Evolutionary conservation across 2,113 vertebrate species (phyloP).

Genomic region (Coptodon bakossiorum): DNA sequence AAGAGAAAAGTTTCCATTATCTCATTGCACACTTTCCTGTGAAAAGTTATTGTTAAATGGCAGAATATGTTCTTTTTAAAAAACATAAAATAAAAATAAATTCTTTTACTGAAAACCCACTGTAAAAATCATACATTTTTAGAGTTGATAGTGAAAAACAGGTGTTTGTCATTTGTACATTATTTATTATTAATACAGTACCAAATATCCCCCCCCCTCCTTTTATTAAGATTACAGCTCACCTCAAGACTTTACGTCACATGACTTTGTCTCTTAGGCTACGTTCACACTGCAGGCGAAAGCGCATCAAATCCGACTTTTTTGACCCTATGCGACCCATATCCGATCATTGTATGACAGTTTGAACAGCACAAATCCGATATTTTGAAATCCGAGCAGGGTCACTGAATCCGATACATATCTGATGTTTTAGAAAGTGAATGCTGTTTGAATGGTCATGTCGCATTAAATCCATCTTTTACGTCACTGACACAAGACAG

Average conservation of each 20-base stretch:
- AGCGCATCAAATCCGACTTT: not conserved
- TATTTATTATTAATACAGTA: not conserved
- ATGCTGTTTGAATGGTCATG: no score
- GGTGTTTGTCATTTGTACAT: not conserved
- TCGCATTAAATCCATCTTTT: no score
- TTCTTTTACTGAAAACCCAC: not conserved
- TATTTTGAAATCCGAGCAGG: no score
- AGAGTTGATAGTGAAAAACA: not conserved
- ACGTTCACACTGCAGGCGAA: not conserved
- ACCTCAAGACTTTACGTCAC: not conserved
- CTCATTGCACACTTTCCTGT: not conserved
- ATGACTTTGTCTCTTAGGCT: not conserved
- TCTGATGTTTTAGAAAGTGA: no score
- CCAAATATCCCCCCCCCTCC: accelerated
- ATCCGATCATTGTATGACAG: no score
- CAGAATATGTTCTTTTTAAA: not conserved
- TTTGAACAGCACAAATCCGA: no score
- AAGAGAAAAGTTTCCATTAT: not conserved
- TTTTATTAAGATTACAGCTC: not conserved
- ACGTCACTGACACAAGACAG: no score
- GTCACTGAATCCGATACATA: no score
- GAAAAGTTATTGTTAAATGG: not conserved
- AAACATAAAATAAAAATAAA: not conserved
- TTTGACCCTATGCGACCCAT: no score
- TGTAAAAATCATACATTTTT: not conserved